Evolutionary conservation across 2,113 vertebrate genomes (phyloP), one percentile per base, ranked within the genome.

Genomic region (Leptosomus discolor): DNA sequence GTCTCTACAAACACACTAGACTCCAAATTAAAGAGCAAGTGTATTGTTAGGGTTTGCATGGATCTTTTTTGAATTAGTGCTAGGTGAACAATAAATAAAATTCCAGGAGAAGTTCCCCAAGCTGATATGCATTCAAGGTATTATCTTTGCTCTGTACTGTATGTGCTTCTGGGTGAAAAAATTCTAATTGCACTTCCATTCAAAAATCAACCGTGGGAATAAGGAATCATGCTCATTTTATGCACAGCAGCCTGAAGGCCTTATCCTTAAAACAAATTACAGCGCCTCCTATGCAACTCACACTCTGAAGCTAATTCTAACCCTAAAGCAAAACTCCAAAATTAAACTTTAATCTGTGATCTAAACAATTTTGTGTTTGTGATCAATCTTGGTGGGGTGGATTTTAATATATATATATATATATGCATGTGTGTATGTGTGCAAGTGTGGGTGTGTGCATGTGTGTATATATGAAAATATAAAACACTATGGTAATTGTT

Each of bases 241-340:
- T 98, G 98, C 98, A 98, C 98, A 98, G 97, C 97, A 98, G 98
- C 98, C 98, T 13, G 95, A 98, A 98, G 98, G 98, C 97, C 97
- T 98, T 98, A 98, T 98, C 97, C 98, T 98, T 98, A 98, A 98
- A 98, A 98, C 98, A 98, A 98, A 98, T 98, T 98, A 98, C 96
- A 97, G 98, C 93, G 94, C 98, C 98, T 99, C 98, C 98, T 99
- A 98, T 98, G 98, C 98, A 97, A 98, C 98, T 96, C 98, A 97
- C 98, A 97, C 97, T 98, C 98, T 96, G 97, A 96, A 98, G 97
- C 98, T 98, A 98, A 98, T 98, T 98, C 98, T 94, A 98, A 98
- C 98, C 98, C 98, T 98, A 98, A 88, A 98, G 98, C 98, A 96
- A 98, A 98, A 98, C 98, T 98, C 97, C 96, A 98, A 98, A 98